A percentile compares a stretch with the other conserved stretches of the same genome.
phyloP scores from a whole-genome alignment of 2,113 vertebrate species.

The Indicator maculatus region DNA sequence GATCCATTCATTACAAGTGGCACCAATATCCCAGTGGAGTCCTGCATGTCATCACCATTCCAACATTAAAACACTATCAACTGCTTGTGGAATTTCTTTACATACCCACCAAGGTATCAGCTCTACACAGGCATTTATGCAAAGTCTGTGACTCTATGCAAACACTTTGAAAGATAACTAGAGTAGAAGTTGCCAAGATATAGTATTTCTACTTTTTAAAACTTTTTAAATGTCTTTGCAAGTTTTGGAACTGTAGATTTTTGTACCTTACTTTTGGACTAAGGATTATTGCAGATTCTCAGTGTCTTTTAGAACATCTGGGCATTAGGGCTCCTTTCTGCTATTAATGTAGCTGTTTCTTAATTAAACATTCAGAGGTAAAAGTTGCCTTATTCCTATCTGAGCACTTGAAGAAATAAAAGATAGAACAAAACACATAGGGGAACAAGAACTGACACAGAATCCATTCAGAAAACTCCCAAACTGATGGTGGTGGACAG shows the following conservation, averaged over 20 bases:
- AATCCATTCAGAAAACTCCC: not conserved
- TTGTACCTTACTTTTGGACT: not conserved
- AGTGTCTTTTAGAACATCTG: not conserved
- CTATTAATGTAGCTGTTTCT: not conserved
- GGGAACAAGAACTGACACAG: not conserved
- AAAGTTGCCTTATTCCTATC: not conserved
- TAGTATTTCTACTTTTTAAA: not conserved
- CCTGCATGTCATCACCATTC: fast-evolving
- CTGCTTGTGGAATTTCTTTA: not conserved
- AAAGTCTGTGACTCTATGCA: not conserved
- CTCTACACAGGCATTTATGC: not conserved
- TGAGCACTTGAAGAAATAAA: not conserved
- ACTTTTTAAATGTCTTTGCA: not conserved
- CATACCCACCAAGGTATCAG: fast-evolving
- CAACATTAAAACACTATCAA: not conserved
- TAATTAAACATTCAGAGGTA: not conserved
- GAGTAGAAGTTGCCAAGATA: not conserved
- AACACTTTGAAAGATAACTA: not conserved
- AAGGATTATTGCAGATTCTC: not conserved
- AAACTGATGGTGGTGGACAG: not conserved
- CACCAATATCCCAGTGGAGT: not conserved
- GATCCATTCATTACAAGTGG: not conserved
- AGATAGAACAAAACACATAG: not conserved
- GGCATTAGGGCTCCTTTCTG: not conserved
- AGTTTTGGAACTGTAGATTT: not conserved